Evolutionary conservation across 1,140 invertebrate species (phyloP), one percentile per base, ranked within the genome.

Genomic region (Lordiphosa mommai): DNA sequence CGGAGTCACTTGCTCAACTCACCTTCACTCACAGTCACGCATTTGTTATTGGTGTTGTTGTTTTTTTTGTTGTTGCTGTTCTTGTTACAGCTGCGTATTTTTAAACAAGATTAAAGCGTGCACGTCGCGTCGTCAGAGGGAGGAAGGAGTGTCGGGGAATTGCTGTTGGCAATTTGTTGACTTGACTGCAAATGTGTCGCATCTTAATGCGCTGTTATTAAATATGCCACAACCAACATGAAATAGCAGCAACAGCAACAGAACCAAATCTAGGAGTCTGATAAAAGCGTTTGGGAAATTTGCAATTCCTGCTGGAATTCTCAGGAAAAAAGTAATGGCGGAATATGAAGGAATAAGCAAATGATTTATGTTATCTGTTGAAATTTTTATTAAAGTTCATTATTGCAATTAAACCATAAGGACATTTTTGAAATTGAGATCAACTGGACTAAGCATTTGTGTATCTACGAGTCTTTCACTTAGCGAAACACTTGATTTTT

Each of bases 21-120:
- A 23, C 65, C 30, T 47, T 36, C 16, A 43, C 47, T 47, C 66
- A 23, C 20, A 27, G 49, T 52, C 47, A 55, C 33, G 56, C 44
- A 52, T 53, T 53, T 59, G 36, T 13, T 55, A 34, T 33, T 27
- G 63, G 29, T 33, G 29, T 50, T 53, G 44, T 64, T 74, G 38
- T 33, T 33, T 20, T 50, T 53, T 37, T 64, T 74, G 38, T 33
- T 27, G 63, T 34, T 33, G 20, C 46, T 53, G 48, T 64, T 68
- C 57, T 67, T 70, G 44, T 61, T 70, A 65, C 74, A 74, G 60
- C 76, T 80, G 76, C 76, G 71, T 76, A 80, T 80, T 80, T 80
- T 80, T 82, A 80, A 82, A 80, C 76, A 80, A 80, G 74, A 80
- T 80, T 82, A 80, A 80, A 80, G 74, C 74, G 65, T 53, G 61